Evolutionary conservation across 2,888 invertebrate genomes (phyloP).

Genomic region (Phlogophora meticulosa): DNA sequence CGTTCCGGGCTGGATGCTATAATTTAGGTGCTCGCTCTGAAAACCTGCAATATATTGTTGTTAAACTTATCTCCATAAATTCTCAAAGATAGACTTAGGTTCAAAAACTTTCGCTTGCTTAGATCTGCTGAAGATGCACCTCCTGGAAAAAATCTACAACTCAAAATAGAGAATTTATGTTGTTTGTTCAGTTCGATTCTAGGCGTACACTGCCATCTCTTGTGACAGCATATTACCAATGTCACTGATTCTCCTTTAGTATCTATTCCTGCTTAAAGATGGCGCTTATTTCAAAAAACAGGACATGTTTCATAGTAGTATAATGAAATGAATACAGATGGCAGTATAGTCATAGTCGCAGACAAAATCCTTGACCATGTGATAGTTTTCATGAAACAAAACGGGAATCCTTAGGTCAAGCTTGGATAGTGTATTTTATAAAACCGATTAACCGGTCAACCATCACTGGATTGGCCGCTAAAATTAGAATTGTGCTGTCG

Average conservation of each 20-base stretch:
- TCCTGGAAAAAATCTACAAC: no score
- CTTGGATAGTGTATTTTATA: no score
- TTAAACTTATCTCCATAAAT: no score
- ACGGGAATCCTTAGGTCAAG: no score
- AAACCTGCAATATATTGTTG: no score
- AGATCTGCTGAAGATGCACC: no score
- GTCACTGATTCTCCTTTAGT: background rate
- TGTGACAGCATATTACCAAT: background rate
- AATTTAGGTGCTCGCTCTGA: no score
- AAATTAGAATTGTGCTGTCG: background rate
- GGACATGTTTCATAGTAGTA: background rate
- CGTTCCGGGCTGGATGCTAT: no score
- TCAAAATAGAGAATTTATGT: background rate
- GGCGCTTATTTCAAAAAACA: constrained; percentile 14
- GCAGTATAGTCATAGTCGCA: background rate
- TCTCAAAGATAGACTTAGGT: no score
- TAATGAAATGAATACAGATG: constrained; percentile 20
- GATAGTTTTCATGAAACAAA: no score
- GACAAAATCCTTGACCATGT: no score
- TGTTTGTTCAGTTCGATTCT: background rate
- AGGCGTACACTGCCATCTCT: constrained; percentile 32
- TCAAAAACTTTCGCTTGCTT: no score
- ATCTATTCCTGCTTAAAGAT: constrained; percentile 2
- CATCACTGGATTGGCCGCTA: background rate
- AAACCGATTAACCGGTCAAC: background rate